Conservation (phyloP, 1,140 invertebrate genomes). For the Paraescarpia echinospica region DNA sequence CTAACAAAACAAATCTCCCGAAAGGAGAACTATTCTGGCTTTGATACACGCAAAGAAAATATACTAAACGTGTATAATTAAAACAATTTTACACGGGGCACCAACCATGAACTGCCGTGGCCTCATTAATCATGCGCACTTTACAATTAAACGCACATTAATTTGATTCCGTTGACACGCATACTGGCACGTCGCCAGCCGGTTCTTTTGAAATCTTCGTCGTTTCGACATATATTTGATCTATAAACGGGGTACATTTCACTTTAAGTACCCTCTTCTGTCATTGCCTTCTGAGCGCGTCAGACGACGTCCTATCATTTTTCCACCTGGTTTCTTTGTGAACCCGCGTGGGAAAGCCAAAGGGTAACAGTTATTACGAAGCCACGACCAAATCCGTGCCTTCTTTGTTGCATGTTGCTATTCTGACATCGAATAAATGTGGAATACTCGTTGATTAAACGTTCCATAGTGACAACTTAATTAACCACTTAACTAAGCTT, state of each 20-base stretch:
- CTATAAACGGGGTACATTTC: background rate
- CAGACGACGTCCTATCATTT: background rate
- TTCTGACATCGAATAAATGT: background rate
- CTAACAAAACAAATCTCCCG: no score
- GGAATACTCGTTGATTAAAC: background rate
- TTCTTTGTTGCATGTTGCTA: background rate
- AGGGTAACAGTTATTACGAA: background rate
- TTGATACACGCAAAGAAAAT: background rate
- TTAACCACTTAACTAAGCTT: background rate
- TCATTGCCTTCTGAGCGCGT: background rate
- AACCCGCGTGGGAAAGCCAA: background rate
- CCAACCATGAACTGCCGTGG: background rate
- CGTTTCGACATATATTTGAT: background rate
- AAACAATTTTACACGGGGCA: background rate
- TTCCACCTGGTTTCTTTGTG: background rate
- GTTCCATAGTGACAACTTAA: background rate
- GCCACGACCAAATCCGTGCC: background rate
- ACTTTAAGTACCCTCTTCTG: background rate
- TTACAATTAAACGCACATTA: background rate
- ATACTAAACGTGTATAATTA: background rate
- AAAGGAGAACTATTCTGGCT: no score
- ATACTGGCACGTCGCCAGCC: background rate
- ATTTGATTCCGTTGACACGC: background rate
- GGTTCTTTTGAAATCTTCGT: background rate
- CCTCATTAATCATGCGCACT: background rate